Evolutionary conservation across 2,888 invertebrate genomes (phyloP).

Genomic region (Apotomis capreana): DNA sequence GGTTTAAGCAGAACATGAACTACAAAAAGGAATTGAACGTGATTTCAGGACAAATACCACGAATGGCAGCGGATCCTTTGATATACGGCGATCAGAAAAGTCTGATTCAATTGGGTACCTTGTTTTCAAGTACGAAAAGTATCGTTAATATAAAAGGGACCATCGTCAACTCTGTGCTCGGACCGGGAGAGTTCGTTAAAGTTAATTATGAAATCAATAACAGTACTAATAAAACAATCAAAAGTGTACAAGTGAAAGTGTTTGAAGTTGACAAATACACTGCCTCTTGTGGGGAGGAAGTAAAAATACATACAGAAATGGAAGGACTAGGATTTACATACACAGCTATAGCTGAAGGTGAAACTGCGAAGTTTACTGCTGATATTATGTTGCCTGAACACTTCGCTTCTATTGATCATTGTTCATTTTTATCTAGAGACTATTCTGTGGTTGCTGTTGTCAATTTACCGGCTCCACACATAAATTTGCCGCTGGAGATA

Average conservation of each 20-base stretch:
- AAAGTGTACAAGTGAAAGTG: slow-evolving; percentile 8
- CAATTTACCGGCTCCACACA: slow-evolving; percentile 19
- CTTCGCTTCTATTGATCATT: slow-evolving; percentile 31
- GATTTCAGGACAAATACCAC: slow-evolving; percentile 22
- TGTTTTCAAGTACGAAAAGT: slow-evolving; percentile 16
- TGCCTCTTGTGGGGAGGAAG: not conserved
- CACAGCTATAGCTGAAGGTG: not conserved
- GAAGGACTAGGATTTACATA: slow-evolving; percentile 3
- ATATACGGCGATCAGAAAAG: slow-evolving; percentile 30
- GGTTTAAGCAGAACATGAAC: slow-evolving; percentile 10
- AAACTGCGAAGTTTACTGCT: slow-evolving; percentile 9
- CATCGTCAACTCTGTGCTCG: slow-evolving; percentile 9
- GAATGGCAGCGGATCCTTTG: slow-evolving; percentile 16
- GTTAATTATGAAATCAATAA: slow-evolving; percentile 22
- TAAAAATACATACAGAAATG: slow-evolving; percentile 3
- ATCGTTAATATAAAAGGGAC: slow-evolving; percentile 9
- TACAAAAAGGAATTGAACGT: slow-evolving; percentile 23
- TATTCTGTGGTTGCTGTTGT: slow-evolving; percentile 16
- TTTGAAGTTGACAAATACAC: slow-evolving; percentile 25
- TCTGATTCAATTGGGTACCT: slow-evolving; percentile 6
- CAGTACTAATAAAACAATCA: slow-evolving; percentile 18
- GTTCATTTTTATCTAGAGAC: slow-evolving; percentile 21
- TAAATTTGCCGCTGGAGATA: slow-evolving; percentile 24
- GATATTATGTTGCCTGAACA: slow-evolving; percentile 18
- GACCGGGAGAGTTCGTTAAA: slow-evolving; percentile 19